Evolutionary conservation across 2,888 invertebrate species (phyloP), one percentile per base, ranked within the genome.

Genomic region (Sthenelais limicola): DNA sequence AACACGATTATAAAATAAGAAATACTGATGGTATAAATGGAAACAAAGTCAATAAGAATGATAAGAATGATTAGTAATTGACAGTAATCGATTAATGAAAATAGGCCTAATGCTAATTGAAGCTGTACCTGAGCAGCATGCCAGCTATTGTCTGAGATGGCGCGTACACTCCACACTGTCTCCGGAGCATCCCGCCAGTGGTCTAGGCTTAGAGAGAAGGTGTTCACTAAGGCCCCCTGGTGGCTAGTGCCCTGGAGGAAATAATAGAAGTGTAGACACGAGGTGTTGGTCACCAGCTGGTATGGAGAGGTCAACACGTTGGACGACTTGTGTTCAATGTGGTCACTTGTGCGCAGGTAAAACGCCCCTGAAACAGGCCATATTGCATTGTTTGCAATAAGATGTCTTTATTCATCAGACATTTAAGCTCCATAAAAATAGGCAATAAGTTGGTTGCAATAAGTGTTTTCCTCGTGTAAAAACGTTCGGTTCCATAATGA

Each of bases 201-300:
- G 35, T 51, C 49, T n/a, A 68, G 33, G 21, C 67, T 67, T 0
- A 48, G 47, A 3, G 47, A 67, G 67, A 67, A 62, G 24, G 62
- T 38, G 35, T 33, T 62, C 38, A 62, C 21, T 1, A 24, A 15
- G 24, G 35, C 35, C 38, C 28, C 38, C 62, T 35, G 62, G 38
- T 43, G 15, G 30, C n/a, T 32, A 12, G 21, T 43, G 33, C 24
- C 24, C 47, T 68, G 68, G n/a, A 54, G 52, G 51, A 67, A 69
- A 52, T 71, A 77, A 69, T 69, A 71, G 69, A 77, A 77, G 58
- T 73, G 76, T 12, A 77, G 30, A 56, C 76, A 77, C 18, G 75
- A 73, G n/a, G 68, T 66, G 72, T 75, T 75, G 35, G 54, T 51
- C 32, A 71, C 68, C 30, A 32, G 33, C 51, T 54, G 51, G 26